A percentile compares a stretch with the other conserved stretches of the same genome.
Conservation (phyloP, 53 echinoderm and acorn worm genomes). For the Astropecten irregularis region DNA sequence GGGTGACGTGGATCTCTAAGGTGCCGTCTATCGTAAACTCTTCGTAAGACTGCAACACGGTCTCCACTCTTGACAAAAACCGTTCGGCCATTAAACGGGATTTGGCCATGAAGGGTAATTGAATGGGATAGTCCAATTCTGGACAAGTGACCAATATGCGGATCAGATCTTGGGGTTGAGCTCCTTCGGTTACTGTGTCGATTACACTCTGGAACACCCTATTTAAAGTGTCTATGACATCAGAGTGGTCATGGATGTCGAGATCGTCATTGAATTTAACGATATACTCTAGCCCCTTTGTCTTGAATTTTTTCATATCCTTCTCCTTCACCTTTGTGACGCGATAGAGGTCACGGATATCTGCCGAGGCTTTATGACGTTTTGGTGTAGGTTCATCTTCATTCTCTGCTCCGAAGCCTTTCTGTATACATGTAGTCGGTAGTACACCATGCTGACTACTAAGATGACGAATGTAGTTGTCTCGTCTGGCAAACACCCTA, state of each 20-base stretch:
- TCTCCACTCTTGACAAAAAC: slow-evolving; percentile 17
- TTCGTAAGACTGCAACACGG: slow-evolving; percentile 4
- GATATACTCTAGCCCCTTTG: slow-evolving; percentile 4
- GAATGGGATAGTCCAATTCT: slow-evolving; percentile 18
- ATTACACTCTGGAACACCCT: background rate
- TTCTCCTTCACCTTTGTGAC: background rate
- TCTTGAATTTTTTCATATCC: slow-evolving; percentile 24
- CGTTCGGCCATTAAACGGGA: slow-evolving; percentile 14
- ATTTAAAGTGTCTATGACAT: background rate
- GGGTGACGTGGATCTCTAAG: background rate
- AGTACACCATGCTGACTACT: background rate
- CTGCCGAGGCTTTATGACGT: background rate
- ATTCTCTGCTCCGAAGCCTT: background rate
- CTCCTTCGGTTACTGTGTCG: slow-evolving; percentile 19
- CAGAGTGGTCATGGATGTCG: slow-evolving; percentile 1
- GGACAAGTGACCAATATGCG: slow-evolving; percentile 11
- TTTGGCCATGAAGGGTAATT: slow-evolving; percentile 4
- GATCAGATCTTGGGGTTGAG: slow-evolving; percentile 22
- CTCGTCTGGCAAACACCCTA: slow-evolving; percentile 44
- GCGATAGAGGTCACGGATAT: slow-evolving; percentile 13
- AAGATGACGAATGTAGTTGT: slow-evolving; percentile 23
- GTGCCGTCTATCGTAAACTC: slow-evolving; percentile 7
- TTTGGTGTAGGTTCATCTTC: slow-evolving; percentile 5
- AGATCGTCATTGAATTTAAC: slow-evolving; percentile 15
- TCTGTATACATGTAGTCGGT: background rate